Conservation (phyloP, 2,888 invertebrate genomes). For the Luperina testacea region DNA sequence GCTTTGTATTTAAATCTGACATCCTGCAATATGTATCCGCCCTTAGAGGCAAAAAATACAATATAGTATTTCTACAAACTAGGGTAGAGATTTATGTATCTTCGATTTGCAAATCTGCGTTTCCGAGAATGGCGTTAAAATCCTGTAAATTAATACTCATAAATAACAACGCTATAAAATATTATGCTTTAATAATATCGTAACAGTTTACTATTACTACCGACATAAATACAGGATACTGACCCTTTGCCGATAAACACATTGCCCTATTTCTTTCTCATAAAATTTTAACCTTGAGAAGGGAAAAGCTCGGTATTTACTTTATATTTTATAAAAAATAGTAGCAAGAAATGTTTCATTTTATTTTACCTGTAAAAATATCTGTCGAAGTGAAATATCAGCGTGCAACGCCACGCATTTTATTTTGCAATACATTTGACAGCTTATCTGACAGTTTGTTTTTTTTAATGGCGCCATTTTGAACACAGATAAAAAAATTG, state of each 20-base stretch:
- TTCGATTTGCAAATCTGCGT: not conserved
- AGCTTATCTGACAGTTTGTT: slow-evolving; percentile 61
- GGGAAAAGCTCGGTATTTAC: not conserved
- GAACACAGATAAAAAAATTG: slow-evolving; percentile 49
- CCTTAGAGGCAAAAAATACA: not conserved
- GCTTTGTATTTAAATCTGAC: slow-evolving; percentile 42
- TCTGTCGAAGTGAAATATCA: slow-evolving; percentile 48
- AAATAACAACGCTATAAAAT: slow-evolving; percentile 37
- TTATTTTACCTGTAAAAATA: slow-evolving; percentile 51
- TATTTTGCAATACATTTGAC: slow-evolving; percentile 63
- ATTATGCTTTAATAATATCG: slow-evolving; percentile 37
- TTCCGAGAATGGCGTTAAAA: slow-evolving; percentile 5
- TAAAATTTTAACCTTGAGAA: slow-evolving; percentile 14
- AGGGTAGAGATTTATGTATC: not conserved
- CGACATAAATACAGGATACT: slow-evolving; percentile 40
- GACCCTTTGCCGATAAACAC: slow-evolving; percentile 37
- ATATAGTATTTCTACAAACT: not conserved
- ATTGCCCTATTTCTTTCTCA: slow-evolving; percentile 27
- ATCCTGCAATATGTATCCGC: slow-evolving; percentile 36
- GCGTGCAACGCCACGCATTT: slow-evolving; percentile 42
- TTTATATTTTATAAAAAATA: slow-evolving; percentile 7
- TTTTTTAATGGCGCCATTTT: slow-evolving; percentile 65
- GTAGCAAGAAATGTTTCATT: slow-evolving; percentile 9
- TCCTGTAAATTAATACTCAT: slow-evolving; percentile 23
- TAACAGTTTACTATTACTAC: slow-evolving; percentile 46